phyloP scores from a whole-genome alignment of 2,888 invertebrate genomes.

The Caenorhabditis sp. region DNA sequence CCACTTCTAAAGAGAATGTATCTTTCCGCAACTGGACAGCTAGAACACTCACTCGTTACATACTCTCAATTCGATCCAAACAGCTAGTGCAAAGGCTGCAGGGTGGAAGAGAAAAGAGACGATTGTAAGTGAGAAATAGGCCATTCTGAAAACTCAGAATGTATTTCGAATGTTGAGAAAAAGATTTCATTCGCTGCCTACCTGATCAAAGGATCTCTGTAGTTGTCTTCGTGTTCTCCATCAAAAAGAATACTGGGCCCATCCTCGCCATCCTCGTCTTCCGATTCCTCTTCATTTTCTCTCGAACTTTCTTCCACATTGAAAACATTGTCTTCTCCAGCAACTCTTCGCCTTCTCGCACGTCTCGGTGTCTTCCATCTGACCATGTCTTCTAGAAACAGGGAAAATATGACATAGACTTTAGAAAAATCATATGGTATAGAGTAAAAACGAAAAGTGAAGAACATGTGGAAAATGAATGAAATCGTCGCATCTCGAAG shows the following conservation, averaged over 20 bases:
- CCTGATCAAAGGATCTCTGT: conserved; percentile 44
- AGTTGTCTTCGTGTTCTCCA: conserved; percentile 43
- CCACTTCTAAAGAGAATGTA: too few relatives aligned
- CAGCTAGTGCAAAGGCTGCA: not conserved
- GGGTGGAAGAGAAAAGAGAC: not conserved
- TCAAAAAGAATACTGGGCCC: not conserved
- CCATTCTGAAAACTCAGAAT: conserved; percentile 10
- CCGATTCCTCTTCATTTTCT: conserved; percentile 11
- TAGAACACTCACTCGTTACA: not conserved
- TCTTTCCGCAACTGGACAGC: not conserved
- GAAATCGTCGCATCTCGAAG: conserved; percentile 48
- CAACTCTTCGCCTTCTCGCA: not conserved
- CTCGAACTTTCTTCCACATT: not conserved
- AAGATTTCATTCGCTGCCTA: too few relatives aligned
- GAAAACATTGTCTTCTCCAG: not conserved
- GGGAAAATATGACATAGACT: not conserved
- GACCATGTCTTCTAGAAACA: conserved; percentile 24
- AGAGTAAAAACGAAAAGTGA: not conserved
- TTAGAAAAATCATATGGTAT: not conserved
- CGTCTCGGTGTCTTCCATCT: conserved; percentile 33
- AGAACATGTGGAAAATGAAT: conserved; percentile 31
- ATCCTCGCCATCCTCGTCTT: not conserved
- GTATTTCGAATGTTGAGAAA: too few relatives aligned
- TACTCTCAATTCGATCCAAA: conserved; percentile 10
- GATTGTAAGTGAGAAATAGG: conserved; percentile 11